These are phyloP conservation scores for Centroberyx gerrardi DNA, from an alignment of 2,797 vertebrate species.

Conservation along the genomic window DNA sequence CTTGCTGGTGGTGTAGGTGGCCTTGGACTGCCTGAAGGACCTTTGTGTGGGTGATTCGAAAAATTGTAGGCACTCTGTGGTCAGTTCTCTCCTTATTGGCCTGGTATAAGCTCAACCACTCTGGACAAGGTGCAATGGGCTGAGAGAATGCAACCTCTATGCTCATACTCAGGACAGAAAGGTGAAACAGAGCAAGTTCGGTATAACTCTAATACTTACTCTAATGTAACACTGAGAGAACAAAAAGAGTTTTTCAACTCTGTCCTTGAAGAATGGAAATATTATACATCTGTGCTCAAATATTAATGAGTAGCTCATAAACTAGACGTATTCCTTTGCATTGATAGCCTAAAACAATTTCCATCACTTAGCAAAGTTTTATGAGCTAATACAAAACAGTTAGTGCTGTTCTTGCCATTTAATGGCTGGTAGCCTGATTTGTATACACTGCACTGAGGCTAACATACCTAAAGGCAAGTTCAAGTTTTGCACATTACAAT, in stretches of 20 bases:
- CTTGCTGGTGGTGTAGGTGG: slow-evolving; percentile 54
- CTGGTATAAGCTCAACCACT: slow-evolving; percentile 26
- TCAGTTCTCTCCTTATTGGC: slow-evolving; percentile 25
- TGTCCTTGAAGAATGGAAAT: slow-evolving; percentile 40
- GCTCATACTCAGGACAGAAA: background rate
- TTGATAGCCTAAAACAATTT: slow-evolving; percentile 52
- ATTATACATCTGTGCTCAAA: slow-evolving; percentile 44
- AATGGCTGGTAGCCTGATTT: slow-evolving; percentile 64
- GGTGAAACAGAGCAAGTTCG: slow-evolving; percentile 15
- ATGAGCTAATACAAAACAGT: slow-evolving; percentile 47
- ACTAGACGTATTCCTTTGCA: slow-evolving; percentile 36
- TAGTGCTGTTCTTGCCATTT: slow-evolving; percentile 33
- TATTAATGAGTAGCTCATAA: slow-evolving; percentile 53
- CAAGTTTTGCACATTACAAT: slow-evolving; percentile 53
- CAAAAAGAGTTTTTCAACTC: slow-evolving; percentile 1
- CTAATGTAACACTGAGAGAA: background rate
- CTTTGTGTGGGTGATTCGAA: slow-evolving; percentile 39
- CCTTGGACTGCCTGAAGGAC: slow-evolving; percentile 69
- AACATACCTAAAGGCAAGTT: slow-evolving; percentile 62
- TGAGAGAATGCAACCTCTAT: slow-evolving; percentile 27
- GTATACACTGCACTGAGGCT: slow-evolving; percentile 56
- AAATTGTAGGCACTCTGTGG: slow-evolving; percentile 20
- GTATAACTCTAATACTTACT: slow-evolving; percentile 1
- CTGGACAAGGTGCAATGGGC: slow-evolving; percentile 37
- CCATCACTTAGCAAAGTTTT: slow-evolving; percentile 50